A percentile compares a stretch with the other conserved stretches of the same genome.
Evolutionary conservation across 64 coral and sea anemone species (phyloP).

Genomic region (Pocillopora verrucosa): DNA sequence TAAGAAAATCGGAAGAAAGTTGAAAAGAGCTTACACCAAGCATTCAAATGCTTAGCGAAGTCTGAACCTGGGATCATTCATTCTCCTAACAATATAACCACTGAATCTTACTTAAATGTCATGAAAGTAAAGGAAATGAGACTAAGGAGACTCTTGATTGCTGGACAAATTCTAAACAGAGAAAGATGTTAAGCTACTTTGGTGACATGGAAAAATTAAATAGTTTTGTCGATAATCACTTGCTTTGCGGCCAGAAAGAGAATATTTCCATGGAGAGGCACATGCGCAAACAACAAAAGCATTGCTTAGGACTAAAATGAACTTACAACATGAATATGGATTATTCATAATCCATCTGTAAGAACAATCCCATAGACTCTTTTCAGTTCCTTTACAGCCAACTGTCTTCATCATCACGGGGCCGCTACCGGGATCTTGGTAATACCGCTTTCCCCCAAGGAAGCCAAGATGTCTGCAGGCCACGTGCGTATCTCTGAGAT

Average conservation of each 20-base stretch:
- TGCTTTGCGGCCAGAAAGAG: neutral
- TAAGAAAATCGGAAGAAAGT: too few relatives aligned
- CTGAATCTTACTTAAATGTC: too few relatives aligned
- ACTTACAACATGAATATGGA: slow-evolving; percentile 1
- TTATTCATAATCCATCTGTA: neutral
- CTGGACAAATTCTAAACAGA: too few relatives aligned
- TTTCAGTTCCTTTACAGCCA: slow-evolving; percentile 60
- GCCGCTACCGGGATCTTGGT: slow-evolving; percentile 24
- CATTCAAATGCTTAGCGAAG: too few relatives aligned
- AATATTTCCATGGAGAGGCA: neutral
- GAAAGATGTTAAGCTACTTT: too few relatives aligned
- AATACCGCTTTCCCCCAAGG: slow-evolving; percentile 24
- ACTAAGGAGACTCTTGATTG: too few relatives aligned
- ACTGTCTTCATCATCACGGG: slow-evolving; percentile 22
- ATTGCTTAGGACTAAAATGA: neutral
- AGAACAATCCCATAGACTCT: slow-evolving; percentile 36
- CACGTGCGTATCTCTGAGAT: slow-evolving; percentile 37
- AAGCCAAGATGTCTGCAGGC: slow-evolving; percentile 76
- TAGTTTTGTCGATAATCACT: neutral
- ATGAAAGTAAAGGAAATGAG: too few relatives aligned
- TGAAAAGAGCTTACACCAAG: too few relatives aligned
- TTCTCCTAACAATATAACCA: too few relatives aligned
- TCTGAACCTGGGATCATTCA: too few relatives aligned
- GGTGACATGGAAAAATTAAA: too few relatives aligned
- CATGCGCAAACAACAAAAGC: neutral